Base-by-base conservation (phyloP, 2,113 vertebrate genomes). In the Dromaius novaehollandiae region DNA sequence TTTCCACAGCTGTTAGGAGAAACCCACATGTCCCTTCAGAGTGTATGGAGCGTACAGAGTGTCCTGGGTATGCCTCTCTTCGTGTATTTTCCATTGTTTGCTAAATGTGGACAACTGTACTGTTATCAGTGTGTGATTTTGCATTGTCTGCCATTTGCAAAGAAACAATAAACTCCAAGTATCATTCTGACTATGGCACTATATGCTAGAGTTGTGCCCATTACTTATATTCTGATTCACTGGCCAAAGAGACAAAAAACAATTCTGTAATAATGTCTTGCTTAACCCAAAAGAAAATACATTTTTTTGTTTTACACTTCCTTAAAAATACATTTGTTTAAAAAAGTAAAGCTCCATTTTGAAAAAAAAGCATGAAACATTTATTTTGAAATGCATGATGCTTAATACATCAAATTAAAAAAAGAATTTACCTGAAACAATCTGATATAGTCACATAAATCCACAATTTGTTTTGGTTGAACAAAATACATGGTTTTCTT, bases 371-470 rank as follows among this genome's bases (percentile, higher is more conserved):
- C 75, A 83, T 91, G 53, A 83, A 93, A 86, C 1, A 20, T 19
- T 94, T 88, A 48, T 74, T 94, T 82, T 77, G 1, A 83, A 94
- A 81, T 66, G 2, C 84, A 76, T 40, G 3, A 66, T 44, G 46
- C 58, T 55, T 63, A 95, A 70, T 53, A 95, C 91, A 95, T 88
- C 36, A 10, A 70, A 80, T 91, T 42, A 3, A 20, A 22, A 61
- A 77, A 95, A 22, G 48, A 88, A 93, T 74, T 82, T 94, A 5
- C 68, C 71, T 63, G 71, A 88, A 96, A 95, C 4, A 82, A 90
- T 86, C 76, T 77, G 6, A 90, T 93, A 58, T 12, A 77, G 61
- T 93, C 53, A 66, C 21, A 61, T 66, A 77, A 90, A 91, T 28
- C 66, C 46, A 63, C 30, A 11, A 88, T 80, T 96, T 88, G 34